phyloP scores from a whole-genome alignment of 2,797 vertebrate species.

The Hippopotamyrus pictus region DNA sequence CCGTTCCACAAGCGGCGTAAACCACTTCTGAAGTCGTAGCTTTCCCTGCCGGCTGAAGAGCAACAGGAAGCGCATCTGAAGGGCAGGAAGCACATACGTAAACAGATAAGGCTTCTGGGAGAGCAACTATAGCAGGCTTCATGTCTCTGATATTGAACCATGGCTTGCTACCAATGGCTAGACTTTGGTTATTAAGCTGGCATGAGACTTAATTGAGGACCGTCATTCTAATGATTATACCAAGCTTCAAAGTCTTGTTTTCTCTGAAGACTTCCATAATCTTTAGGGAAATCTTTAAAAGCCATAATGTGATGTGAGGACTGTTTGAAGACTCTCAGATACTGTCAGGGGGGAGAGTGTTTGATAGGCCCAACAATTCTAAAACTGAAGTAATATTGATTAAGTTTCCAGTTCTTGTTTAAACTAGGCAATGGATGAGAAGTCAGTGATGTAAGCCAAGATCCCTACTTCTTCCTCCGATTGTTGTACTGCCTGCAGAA shows the following conservation, averaged over 20 bases:
- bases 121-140: neutral
- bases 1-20: constrained; percentile 75
- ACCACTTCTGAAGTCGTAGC: constrained; percentile 96
- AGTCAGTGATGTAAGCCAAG: neutral
- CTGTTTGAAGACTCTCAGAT: neutral
- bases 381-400: neutral
- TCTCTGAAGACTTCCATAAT: neutral
- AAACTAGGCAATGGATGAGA: neutral
- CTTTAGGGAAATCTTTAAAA: neutral
- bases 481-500: neutral
- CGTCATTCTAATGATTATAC: neutral
- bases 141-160: no score
- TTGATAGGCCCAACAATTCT: neutral
- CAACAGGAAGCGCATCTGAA: constrained; percentile 88
- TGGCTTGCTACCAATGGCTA: neutral
- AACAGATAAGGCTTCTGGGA: neutral
- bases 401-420: neutral
- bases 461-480: neutral
- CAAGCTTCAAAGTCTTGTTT: neutral
- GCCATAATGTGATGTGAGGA: neutral
- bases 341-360: neutral
- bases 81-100: neutral
- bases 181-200: neutral
- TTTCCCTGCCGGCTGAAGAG: constrained; percentile 97
- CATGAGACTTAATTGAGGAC: neutral